Conservation (phyloP, 2,113 vertebrate genomes). For the Charadrius vociferus region DNA sequence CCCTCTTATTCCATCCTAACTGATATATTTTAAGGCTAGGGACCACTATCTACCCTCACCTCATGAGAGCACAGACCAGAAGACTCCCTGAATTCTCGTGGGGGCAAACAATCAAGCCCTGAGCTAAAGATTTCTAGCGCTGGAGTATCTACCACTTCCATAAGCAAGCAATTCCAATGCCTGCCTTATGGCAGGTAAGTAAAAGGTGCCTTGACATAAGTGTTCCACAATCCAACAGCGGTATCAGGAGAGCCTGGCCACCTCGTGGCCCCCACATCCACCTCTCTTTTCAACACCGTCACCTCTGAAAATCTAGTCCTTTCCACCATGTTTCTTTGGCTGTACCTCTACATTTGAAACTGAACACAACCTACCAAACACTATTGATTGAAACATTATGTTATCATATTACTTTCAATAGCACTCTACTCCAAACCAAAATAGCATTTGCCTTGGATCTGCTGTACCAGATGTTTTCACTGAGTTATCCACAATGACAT, state of each 20-base stretch:
- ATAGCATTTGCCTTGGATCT: conserved; percentile 33
- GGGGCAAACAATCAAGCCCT: background rate
- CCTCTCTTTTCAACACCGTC: background rate
- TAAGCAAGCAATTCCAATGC: background rate
- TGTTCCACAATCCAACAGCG: background rate
- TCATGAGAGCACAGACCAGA: background rate
- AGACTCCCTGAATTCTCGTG: background rate
- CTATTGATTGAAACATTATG: conserved; percentile 37
- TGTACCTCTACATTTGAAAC: background rate
- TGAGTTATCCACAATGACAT: conserved; percentile 13
- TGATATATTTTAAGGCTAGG: background rate
- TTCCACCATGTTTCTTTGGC: background rate
- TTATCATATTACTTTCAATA: conserved; percentile 24
- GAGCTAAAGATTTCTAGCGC: background rate
- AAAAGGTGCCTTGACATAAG: background rate
- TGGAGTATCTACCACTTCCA: background rate
- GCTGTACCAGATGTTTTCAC: conserved; percentile 28
- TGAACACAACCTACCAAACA: background rate
- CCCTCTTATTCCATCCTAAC: background rate
- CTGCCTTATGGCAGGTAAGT: background rate
- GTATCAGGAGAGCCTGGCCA: accelerated
- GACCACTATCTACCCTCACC: background rate
- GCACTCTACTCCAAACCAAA: background rate
- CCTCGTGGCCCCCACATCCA: accelerated
- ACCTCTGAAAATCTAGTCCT: background rate